Percentiles rank a stretch among this genome's conserved stretches.
phyloP scores from a whole-genome alignment of 2,888 invertebrate genomes.

The Cephus pulcher region DNA sequence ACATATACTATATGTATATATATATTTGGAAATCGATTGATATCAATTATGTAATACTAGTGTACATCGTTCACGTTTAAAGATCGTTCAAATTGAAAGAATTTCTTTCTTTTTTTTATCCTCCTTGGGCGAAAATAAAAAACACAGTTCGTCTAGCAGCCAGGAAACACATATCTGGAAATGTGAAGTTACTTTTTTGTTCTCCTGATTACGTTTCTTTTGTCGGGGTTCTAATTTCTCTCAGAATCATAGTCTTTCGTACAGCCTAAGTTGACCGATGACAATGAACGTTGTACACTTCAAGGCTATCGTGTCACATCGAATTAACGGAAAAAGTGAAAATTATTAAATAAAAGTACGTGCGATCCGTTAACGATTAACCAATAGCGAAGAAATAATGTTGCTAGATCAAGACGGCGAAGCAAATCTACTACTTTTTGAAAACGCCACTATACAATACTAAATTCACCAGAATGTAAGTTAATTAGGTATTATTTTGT shows the following conservation, averaged over 20 bases:
- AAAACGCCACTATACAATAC: background rate
- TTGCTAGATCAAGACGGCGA: background rate
- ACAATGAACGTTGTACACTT: background rate
- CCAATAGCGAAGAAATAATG: background rate
- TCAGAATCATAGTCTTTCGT: background rate
- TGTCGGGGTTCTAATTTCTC: background rate
- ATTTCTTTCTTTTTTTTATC: background rate
- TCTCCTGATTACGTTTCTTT: background rate
- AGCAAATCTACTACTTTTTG: background rate
- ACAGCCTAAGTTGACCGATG: background rate
- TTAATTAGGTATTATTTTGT: background rate
- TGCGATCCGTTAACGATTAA: background rate
- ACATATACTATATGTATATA: background rate
- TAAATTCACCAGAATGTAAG: background rate
- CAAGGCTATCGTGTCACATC: background rate
- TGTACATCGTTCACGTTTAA: background rate
- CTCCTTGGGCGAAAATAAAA: conserved; percentile 3
- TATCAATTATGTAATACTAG: background rate
- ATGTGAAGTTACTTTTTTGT: background rate
- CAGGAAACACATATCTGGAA: background rate
- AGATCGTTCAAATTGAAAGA: background rate
- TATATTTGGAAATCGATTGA: background rate
- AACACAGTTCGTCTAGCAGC: background rate
- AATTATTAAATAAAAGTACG: background rate
- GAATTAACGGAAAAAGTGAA: background rate